Evolutionary conservation across 2,113 vertebrate genomes (phyloP), one percentile per base, ranked within the genome.

Genomic region (Pomatorhinus ruficollis): DNA sequence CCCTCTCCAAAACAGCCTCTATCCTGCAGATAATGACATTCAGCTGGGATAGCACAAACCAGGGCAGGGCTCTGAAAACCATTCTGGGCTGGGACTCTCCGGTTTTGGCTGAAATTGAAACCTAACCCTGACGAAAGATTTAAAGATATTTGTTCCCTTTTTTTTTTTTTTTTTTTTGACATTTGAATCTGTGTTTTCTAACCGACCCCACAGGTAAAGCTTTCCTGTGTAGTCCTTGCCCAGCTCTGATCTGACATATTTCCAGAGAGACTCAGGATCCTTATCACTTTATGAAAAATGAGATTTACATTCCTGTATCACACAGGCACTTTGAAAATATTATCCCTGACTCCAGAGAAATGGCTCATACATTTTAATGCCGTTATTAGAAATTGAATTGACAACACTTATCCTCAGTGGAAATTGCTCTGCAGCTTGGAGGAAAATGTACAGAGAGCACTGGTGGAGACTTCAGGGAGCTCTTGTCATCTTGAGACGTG

Each of bases 351-450:
- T 91, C 61, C 57, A 78, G 91, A 89, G 78, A 94, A 91, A 87
- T 23, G 72, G 52, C 89, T 94, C 65, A 87, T 95, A 49, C 83
- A 72, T 95, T 95, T 95, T 97, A 95, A 95, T 87, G 77, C 37
- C 0, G 0, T 60, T 91, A 92, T 61, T 93, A 95, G 94, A 57
- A 87, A 91, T 39, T 69, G 72, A 93, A 77, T 66, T 83, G 80
- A 83, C 91, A 92, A 47, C 56, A 21, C 22, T 61, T 80, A 54
- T 65, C 56, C 86, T 93, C 93, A 35, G 71, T 90, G 80, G 89
- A 89, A 70, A 90, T 77, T 65, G 69, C 60, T 35, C 15, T 69
- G 65, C 37, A 44, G 56, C 69, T 84, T 1, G 0, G 45, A 44
- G 63, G 13, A 2, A 57, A 61, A 78, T 25, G 33, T 64, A 40